Evolutionary conservation across 2,888 invertebrate genomes (phyloP).

Genomic region (Ophion slaviceki): DNA sequence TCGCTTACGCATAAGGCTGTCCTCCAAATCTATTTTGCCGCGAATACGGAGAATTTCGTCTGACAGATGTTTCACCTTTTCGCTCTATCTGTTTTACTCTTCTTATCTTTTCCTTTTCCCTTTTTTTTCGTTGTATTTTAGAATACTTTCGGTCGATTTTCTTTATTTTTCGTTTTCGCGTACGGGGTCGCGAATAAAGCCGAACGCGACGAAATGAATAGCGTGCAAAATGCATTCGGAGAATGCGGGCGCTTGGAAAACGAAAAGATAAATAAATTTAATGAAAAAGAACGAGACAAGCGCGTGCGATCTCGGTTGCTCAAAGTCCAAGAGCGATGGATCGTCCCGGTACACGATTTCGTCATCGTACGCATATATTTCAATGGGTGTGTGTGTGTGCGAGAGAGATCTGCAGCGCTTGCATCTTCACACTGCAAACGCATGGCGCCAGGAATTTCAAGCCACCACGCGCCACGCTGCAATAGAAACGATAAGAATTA

Average conservation of each 20-base stretch:
- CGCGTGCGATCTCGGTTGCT: conserved; percentile 13
- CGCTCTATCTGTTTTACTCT: too few relatives aligned
- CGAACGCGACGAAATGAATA: not conserved
- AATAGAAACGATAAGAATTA: not conserved
- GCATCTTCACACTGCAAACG: conserved; percentile 43
- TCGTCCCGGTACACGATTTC: conserved; percentile 63
- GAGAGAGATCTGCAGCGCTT: conserved; percentile 27
- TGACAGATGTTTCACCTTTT: too few relatives aligned
- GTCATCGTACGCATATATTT: conserved; percentile 46
- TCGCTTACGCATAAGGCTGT: not conserved
- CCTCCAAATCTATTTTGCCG: not conserved
- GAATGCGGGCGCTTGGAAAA: not conserved
- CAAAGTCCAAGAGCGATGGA: conserved; percentile 63
- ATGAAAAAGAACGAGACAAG: conserved; percentile 4
- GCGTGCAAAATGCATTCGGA: not conserved
- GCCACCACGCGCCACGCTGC: not conserved
- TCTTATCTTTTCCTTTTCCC: too few relatives aligned
- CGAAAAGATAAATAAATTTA: not conserved
- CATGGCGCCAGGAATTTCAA: conserved; percentile 52
- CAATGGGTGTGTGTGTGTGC: not conserved
- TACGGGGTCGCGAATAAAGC: not conserved
- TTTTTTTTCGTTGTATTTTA: not conserved
- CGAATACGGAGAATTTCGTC: too few relatives aligned
- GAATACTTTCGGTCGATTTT: not conserved
- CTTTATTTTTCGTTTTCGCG: not conserved